Evolutionary conservation across 2,113 vertebrate genomes (phyloP).

Genomic region (Phasianus colchicus): DNA sequence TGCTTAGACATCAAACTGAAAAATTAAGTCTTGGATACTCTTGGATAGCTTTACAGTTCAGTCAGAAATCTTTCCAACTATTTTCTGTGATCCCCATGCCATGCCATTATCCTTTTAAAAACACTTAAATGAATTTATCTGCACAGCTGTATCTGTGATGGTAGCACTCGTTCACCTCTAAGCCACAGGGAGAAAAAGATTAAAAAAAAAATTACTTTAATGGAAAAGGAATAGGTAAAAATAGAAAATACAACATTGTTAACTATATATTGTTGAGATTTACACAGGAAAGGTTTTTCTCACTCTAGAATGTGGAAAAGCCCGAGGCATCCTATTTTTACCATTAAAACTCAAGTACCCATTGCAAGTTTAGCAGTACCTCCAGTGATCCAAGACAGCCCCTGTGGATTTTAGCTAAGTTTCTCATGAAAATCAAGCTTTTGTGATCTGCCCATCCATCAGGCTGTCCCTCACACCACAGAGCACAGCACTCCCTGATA

Average conservation of each 20-base stretch:
- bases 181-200: not conserved
- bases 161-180: not conserved
- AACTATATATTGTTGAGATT: not conserved
- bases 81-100: conserved; percentile 7
- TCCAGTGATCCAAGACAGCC: too few species aligned
- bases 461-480: not conserved
- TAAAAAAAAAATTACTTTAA: not conserved
- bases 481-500: not conserved
- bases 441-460: too few species aligned
- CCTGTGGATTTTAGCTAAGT: too few species aligned
- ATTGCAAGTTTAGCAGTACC: too few species aligned
- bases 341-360: too few species aligned
- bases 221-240: not conserved
- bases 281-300: too few species aligned
- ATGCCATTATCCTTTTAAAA: not conserved
- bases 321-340: too few species aligned
- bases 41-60: not conserved
- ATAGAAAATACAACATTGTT: not conserved
- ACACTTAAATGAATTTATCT: not conserved
- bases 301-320: too few species aligned
- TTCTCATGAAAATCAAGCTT: too few species aligned
- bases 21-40: not conserved
- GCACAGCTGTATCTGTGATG: not conserved
- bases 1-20: not conserved
- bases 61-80: not conserved